Evolutionary conservation across 2,888 invertebrate species (phyloP), one percentile per base, ranked within the genome.

Genomic region (Sarcophaga rosellei): DNA sequence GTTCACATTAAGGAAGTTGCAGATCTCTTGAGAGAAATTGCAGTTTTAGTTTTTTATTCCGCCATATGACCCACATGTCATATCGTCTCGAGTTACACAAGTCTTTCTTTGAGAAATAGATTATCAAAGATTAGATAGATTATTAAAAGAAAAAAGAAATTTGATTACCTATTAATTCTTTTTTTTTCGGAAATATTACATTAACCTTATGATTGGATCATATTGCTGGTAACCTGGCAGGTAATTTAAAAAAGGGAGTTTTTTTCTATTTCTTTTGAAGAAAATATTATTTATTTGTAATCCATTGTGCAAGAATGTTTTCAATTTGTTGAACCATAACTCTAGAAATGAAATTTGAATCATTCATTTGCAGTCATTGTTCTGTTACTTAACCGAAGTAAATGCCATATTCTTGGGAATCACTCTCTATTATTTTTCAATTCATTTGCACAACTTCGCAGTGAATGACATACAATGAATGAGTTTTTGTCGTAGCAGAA

Each of bases 41-140:
- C 35, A 61, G 44, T 75, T 44, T 65, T 23, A n/a, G 25, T 68
- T 73, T 73, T 45, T 72, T 70, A 62, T 61, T 59, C 66, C 53
- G 72, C 35, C 59, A 23, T 23, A 15, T 78, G 87, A 63, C 84
- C 83, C 88, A 87, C 88, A 88, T 88, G 88, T 87, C 88, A 88
- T 81, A 80, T 85, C 83, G 61, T 79, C 88, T 88, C 84, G 69
- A 53, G 76, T 88, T 88, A 85, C 88, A 87, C 79, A 75, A 86
- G 17, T 44, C 5, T 84, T 78, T 53, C 44, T 80, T 23, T 69
- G 57, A 81, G 17, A 53, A 53, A 53, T 59, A 81, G 23, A 66
- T 82, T 73, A 20, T 20, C 35, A 35, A 10, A 35, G 35, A n/a
- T n/a, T n/a, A n/a, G n/a, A n/a, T n/a, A n/a, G n/a, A n/a, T n/a